Percentiles rank a stretch among this genome's conserved stretches.
Conservation (phyloP, 2,113 vertebrate genomes). For the Danionella cerebrum region DNA sequence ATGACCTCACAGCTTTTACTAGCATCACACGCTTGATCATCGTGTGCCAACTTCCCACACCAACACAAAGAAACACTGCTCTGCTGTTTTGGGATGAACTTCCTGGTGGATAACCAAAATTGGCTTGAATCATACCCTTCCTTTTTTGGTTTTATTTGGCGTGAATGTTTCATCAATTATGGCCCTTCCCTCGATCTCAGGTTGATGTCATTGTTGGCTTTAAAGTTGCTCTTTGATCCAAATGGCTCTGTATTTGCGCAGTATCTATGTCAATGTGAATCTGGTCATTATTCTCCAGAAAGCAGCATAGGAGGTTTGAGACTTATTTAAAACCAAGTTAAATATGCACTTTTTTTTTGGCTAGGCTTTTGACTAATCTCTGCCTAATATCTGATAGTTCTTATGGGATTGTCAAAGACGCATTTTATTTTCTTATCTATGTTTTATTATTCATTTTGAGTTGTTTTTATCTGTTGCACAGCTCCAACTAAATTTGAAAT, state of each 20-base stretch:
- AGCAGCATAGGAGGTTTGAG: too few species aligned
- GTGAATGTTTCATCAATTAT: not conserved
- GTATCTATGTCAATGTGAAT: constrained; percentile 50
- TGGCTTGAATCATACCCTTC: not conserved
- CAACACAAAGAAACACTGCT: constrained; percentile 57
- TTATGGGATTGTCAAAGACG: too few species aligned
- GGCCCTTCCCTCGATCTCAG: constrained; percentile 1
- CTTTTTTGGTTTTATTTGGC: constrained; percentile 2
- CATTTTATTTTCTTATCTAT: too few species aligned
- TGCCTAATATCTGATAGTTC: too few species aligned
- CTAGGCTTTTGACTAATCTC: too few species aligned
- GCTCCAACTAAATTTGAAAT: too few species aligned
- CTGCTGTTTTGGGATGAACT: constrained; percentile 24
- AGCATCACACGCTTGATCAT: constrained; percentile 42
- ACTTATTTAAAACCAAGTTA: too few species aligned
- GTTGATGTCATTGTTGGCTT: constrained; percentile 18
- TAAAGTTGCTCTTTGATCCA: constrained; percentile 39
- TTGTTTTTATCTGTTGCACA: too few species aligned
- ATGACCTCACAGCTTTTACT: constrained; percentile 40
- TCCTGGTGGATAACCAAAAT: constrained; percentile 31
- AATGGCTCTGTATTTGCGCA: constrained; percentile 47
- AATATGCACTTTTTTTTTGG: too few species aligned
- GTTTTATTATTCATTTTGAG: too few species aligned
- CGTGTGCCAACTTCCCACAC: constrained; percentile 44
- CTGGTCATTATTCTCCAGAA: too few species aligned